Base-by-base conservation (phyloP, 2,888 invertebrate species). In the Sinhomidia bicolor region DNA sequence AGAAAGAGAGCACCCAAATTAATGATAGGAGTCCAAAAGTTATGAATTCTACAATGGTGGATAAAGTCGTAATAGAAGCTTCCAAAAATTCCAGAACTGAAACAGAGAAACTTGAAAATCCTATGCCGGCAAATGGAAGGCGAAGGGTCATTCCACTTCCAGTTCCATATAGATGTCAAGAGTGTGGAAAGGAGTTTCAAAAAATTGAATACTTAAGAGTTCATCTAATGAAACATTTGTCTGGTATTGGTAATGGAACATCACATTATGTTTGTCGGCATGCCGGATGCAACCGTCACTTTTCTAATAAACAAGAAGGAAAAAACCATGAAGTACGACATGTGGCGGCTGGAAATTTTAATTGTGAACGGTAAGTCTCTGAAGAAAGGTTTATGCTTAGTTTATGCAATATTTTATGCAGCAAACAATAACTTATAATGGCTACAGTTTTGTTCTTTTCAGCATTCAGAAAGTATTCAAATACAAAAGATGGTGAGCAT, bases 181-280 rank as follows among this genome's bases (percentile, higher is more conserved):
- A 80, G 7, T 80, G 80, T n/a, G 23, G 12, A 10, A 62, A 60
- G 14, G 41, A 41, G 26, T 80, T 41, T 41, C 32, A 26, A 7
- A 26, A 20, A 12, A 41, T 80, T 7, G 80, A 23, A 14, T 12
- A 80, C 17, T 23, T 80, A 41, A 60, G 80, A 44, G 7, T 41
- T 20, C 80, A 80, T 62, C 41, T 80, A 1, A 41, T 80, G 60
- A 60, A 36, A 12, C 80, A 80, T 12, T 41, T 80, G 23, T n/a
- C 3, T 41, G 14, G 32, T 12, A n/a, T 10, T 23, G 74, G 17
- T 12, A 29, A 17, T 23, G 41, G 9, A 20, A 23, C 17, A 20
- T 12, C 71, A n/a, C 41, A 41, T 23, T 71, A 71, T 23, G 9
- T 29, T 10, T 80, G 80, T 60, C 80, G 60, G 1, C 80, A 80